Base-by-base conservation (phyloP, 2,888 invertebrate genomes). In the Arrhopalites spinosus region DNA sequence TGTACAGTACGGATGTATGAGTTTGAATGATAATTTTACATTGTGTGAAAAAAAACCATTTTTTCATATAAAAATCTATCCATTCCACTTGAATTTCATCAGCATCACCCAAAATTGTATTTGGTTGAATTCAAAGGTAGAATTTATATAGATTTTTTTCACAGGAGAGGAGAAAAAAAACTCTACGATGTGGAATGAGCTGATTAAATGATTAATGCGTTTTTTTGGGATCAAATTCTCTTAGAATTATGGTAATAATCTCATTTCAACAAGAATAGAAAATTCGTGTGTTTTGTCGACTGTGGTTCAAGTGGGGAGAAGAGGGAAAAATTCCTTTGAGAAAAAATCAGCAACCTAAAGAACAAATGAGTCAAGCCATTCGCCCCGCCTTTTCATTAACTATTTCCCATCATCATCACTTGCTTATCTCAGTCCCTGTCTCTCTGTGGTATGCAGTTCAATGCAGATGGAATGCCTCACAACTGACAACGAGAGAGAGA, bases 361-460 rank as follows among this genome's bases (percentile, higher is more conserved):
- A 53, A 59, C 2, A 59, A 59, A 59, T 59, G 59, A 27, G 25
- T 59, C 27, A 59, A 59, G 36, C 64, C 36, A 64, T 45, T 7
- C 20, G 20, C 66, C 43, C 43, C 66, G 66, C 66, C 66, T 45
- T 43, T 66, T 43, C 66, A 43, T 66, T 66, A 59, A 59, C 23
- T 27, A 59, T 59, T 59, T 59, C 59, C 59, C 59, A 59, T 59
- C 59, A 59, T 59, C 11, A 53, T 36, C 36, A 36, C 36, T 36
- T 36, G 36, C 36, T 36, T 36, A 36, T 36, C 36, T 36, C 36
- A 3, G 36, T 36, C 36, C 11, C 36, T 36, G 5, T 36, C 11
- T 36, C 5, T 36, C 5, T 36, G 36, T 36, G 36, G 36, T 36
- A 36, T 36, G 36, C 36, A 36, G n/a, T n/a, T n/a, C n/a, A n/a